Conservation (phyloP, 2,797 vertebrate species). For the Xenentodon cancila region DNA sequence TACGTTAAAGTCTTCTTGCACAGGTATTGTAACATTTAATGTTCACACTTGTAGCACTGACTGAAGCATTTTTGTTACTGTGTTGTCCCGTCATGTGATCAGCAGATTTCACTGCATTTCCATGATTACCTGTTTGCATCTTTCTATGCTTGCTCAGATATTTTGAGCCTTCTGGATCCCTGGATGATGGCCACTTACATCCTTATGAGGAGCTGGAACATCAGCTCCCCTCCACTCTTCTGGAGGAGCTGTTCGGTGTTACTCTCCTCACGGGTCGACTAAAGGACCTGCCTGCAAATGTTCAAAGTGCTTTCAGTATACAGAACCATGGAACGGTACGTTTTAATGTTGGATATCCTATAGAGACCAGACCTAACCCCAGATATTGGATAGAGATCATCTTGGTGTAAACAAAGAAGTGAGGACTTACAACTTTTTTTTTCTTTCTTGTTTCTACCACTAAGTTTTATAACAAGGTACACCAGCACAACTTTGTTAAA, state of each 20-base stretch:
- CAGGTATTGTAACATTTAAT: constrained; percentile 81
- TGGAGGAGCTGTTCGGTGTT: constrained; percentile 91
- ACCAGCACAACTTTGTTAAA: too few relatives aligned
- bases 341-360: neutral
- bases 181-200: constrained; percentile 78
- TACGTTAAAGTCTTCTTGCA: constrained; percentile 94
- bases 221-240: constrained; percentile 86
- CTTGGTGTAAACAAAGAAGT: neutral
- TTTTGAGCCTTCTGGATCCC: constrained; percentile 70
- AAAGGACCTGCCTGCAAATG: constrained; percentile 84
- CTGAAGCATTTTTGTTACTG: neutral
- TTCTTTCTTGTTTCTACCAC: too few relatives aligned
- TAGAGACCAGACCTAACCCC: constrained; percentile 3
- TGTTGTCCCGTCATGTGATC: neutral
- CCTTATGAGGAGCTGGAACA: constrained; percentile 86
- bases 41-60: neutral
- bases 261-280: constrained; percentile 86
- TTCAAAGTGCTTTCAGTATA: constrained; percentile 87
- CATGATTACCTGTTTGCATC: neutral
- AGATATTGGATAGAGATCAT: neutral
- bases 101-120: neutral
- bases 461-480: too few relatives aligned
- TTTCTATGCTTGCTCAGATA: constrained; percentile 47
- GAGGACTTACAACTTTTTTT: too few relatives aligned
- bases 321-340: constrained; percentile 92